These are phyloP conservation scores for Cassiopea andromeda DNA, from an alignment of 30 jellyfish, hydroid and myxozoan genomes.

Conservation along the genomic window DNA sequence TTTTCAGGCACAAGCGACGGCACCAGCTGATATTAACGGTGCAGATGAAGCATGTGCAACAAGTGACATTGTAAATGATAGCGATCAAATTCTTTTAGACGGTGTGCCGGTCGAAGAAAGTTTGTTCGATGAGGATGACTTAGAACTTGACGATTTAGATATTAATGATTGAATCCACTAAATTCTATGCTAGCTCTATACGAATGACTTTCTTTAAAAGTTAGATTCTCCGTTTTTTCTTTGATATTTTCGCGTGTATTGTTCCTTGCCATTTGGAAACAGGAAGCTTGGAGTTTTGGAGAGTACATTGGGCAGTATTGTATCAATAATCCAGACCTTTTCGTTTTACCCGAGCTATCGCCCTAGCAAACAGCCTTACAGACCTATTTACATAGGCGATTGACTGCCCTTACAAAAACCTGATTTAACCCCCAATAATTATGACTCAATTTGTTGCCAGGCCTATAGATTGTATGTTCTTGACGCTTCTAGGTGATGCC, in stretches of 20 bases:
- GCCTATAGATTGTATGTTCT: no score
- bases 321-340: neutral
- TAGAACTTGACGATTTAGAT: conserved; percentile 88
- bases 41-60: conserved; percentile 87
- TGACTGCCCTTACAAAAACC: no score
- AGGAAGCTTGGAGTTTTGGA: neutral
- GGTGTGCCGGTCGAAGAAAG: conserved; percentile 99
- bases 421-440: no score
- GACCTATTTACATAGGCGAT: no score
- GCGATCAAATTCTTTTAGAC: conserved; percentile 61
- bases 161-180: conserved; percentile 52
- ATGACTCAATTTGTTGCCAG: no score
- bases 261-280: neutral
- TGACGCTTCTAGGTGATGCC: no score
- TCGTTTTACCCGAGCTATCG: no score
- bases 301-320: neutral
- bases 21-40: conserved; percentile 83
- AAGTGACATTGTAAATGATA: conserved; percentile 22
- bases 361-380: no score
- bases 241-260: neutral
- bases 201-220: neutral
- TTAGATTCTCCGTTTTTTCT: neutral
- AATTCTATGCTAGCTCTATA: neutral
- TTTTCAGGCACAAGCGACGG: conserved; percentile 39
- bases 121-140: conserved; percentile 84